A percentile compares a stretch with the other conserved stretches of the same genome.
phyloP scores from a whole-genome alignment of 1,140 invertebrate genomes.

The Thrips palmi region DNA sequence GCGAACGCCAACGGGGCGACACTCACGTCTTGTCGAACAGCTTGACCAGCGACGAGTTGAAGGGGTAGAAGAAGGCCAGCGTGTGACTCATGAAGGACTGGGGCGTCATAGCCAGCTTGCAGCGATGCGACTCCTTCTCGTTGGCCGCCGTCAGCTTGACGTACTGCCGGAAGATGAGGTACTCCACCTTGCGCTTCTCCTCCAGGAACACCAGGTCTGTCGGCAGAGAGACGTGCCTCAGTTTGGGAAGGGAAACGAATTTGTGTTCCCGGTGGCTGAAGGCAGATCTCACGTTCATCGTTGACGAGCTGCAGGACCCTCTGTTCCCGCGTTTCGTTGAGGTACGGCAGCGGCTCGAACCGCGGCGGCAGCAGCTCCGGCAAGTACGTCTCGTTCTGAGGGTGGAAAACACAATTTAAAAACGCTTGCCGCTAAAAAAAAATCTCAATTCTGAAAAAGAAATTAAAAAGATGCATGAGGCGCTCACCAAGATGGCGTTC shows the following conservation, averaged over 20 bases:
- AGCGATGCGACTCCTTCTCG: constrained; percentile 41
- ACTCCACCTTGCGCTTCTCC: constrained; percentile 39
- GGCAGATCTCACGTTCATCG: not conserved
- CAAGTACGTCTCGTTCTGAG: no score
- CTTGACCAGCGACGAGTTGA: constrained; percentile 31
- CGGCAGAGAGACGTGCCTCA: no score
- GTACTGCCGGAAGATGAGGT: constrained; percentile 47
- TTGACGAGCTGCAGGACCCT: no score
- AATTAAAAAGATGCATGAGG: not conserved
- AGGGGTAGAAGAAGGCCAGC: constrained; percentile 48
- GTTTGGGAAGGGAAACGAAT: no score
- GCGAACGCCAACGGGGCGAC: no score
- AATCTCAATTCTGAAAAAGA: constrained; percentile 3
- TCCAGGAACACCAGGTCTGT: constrained; percentile 40
- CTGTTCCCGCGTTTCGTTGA: no score
- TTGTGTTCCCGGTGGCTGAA: no score
- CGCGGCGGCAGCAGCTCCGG: no score
- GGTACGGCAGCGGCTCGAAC: no score
- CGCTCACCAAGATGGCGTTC: constrained; percentile 38
- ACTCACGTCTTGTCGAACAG: no score
- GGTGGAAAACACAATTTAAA: constrained; percentile 6
- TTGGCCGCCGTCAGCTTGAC: constrained; percentile 34
- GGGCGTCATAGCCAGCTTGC: constrained; percentile 50
- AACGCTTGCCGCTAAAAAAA: constrained; percentile 4
- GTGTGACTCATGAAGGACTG: constrained; percentile 37